These are phyloP conservation scores for Sycophila sp. DNA, from an alignment of 1,140 invertebrate genomes.

Conservation along the genomic window DNA sequence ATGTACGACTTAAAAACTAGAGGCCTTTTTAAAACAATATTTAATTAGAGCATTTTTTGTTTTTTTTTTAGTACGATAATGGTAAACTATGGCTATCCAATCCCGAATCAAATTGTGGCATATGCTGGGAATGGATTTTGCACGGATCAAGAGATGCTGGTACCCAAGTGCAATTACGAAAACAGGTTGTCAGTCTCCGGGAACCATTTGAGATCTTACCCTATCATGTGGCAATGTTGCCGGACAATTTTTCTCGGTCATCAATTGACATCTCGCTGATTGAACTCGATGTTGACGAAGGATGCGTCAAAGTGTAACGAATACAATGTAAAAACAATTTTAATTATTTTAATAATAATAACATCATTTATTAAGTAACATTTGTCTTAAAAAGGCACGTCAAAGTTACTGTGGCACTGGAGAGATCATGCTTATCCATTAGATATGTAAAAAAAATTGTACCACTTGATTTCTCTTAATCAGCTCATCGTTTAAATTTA, in stretches of 20 bases:
- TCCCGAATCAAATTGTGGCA: slow-evolving; percentile 38
- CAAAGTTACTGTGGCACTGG: background rate
- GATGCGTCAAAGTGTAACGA: slow-evolving; percentile 42
- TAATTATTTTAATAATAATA: slow-evolving; percentile 24
- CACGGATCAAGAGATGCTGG: slow-evolving; percentile 42
- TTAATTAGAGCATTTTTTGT: background rate
- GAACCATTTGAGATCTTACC: slow-evolving; percentile 37
- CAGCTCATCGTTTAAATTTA: background rate
- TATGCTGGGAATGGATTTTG: slow-evolving; percentile 55
- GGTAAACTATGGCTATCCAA: slow-evolving; percentile 53
- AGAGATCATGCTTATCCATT: slow-evolving; percentile 29
- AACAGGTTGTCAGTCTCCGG: slow-evolving; percentile 50
- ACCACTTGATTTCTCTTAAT: slow-evolving; percentile 11
- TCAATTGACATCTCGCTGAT: slow-evolving; percentile 48
- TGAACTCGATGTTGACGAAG: slow-evolving; percentile 43
- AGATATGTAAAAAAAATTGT: slow-evolving; percentile 18
- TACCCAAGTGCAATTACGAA: slow-evolving; percentile 49
- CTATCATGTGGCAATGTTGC: slow-evolving; percentile 46
- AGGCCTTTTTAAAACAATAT: background rate
- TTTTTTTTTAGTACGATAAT: slow-evolving; percentile 47
- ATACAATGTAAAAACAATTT: slow-evolving; percentile 4
- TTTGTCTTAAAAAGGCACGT: slow-evolving; percentile 27
- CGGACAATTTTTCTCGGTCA: slow-evolving; percentile 44
- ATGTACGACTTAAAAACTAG: too few species aligned
- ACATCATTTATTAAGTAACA: slow-evolving; percentile 29